Base-by-base conservation (phyloP, 2,888 invertebrate genomes). In the Clistopyga incitator region DNA sequence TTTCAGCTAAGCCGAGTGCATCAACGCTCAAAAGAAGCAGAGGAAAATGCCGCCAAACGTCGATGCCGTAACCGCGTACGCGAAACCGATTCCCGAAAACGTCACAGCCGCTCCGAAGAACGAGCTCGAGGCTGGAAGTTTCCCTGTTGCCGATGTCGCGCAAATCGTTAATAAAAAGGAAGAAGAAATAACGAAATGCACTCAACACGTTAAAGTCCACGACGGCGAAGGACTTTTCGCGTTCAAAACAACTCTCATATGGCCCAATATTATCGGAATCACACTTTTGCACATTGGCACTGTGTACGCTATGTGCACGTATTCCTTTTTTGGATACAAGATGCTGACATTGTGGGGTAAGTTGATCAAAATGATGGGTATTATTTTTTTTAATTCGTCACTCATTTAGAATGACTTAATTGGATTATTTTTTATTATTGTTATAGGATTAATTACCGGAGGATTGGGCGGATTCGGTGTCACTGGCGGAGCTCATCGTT, bases 211-310 rank as follows among this genome's bases (percentile, higher is more conserved):
- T 4, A 23, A 80, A 25, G n/a, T 29, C 34, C 20, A 34, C 10
- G 20, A 34, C 1, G 11, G 23, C 6, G 23, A 64, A 0, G 56
- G 50, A 54, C 77, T 68, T 80, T 88, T 89, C 79, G 75, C 95
- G 3, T 95, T 95, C 81, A 89, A 94, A 56, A 95, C 95, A 0
- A 94, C 95, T 0, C 92, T 96, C 6, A 94, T 95, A 87, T 96
- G 96, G 96, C 91, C 90, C 29, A 95, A 95, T 88, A 93, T 95
- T n/a, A 93, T 95, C 61, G 89, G 92, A 42, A 95, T 96, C 56
- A 89, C 92, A 6, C 11, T 94, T 3, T 90, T 95, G 59, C 95
- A 95, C 85, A 10, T 95, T 0, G 84, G 93, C 0, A 91, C 93
- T 2, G 0, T 94, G 0, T 87, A 93, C 75, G 93, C 92, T 81